Evolutionary conservation across 2,888 invertebrate genomes (phyloP).

Genomic region (Drosophila borealis): DNA sequence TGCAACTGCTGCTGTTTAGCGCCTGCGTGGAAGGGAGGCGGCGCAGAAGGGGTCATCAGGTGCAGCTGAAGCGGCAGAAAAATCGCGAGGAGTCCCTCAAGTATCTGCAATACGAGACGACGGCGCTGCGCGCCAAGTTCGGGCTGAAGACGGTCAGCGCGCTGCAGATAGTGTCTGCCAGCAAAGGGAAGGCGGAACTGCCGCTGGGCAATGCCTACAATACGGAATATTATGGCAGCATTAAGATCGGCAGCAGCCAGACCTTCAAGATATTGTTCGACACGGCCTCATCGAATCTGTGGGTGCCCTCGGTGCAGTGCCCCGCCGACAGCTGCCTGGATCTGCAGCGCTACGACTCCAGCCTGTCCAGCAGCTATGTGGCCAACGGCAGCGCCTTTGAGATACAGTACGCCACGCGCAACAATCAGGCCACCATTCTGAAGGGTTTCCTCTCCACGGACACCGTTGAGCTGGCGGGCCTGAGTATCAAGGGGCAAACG

Average conservation of each 20-base stretch:
- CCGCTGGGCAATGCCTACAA: constrained; percentile 63
- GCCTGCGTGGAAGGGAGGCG: constrained; percentile 16
- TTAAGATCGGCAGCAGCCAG: constrained; percentile 95
- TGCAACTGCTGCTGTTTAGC: constrained; percentile 13
- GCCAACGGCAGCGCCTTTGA: constrained; percentile 94
- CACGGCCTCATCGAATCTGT: constrained; percentile 84
- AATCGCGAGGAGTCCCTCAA: constrained; percentile 13
- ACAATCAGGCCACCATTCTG: constrained; percentile 29
- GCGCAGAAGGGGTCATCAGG: constrained; percentile 4
- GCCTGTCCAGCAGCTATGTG: constrained; percentile 91
- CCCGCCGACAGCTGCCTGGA: constrained; percentile 87
- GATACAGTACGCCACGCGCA: constrained; percentile 93
- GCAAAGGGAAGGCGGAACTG: neutral
- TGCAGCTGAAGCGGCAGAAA: constrained; percentile 16
- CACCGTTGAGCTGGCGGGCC: constrained; percentile 89
- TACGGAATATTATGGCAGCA: constrained; percentile 84
- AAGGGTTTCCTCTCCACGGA: constrained; percentile 58
- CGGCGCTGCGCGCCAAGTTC: constrained; percentile 47
- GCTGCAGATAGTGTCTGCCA: accelerated
- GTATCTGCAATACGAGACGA: constrained; percentile 26
- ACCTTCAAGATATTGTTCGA: constrained; percentile 97
- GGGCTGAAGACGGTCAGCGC: neutral
- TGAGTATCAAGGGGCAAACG: constrained; percentile 90
- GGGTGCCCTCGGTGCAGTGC: constrained; percentile 89
- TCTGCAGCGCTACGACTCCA: constrained; percentile 92